Base-by-base conservation (phyloP, 2,797 vertebrate species). In the Ceryle rudis region DNA sequence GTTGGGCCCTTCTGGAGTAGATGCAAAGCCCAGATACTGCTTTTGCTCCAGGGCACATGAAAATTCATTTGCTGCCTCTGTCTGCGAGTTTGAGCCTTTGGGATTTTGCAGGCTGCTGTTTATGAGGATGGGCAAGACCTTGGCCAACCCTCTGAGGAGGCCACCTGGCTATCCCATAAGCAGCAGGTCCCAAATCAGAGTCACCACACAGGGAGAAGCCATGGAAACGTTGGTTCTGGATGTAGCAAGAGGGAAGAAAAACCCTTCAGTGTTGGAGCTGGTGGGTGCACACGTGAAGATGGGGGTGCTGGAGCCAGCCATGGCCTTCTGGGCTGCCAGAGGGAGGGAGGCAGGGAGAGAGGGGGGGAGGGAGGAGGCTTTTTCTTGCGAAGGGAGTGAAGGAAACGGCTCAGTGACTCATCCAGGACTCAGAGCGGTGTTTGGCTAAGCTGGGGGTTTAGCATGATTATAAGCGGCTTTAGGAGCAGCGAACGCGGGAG, bases 361-460 rank as follows among this genome's bases (percentile, higher is more conserved):
- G 58, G 5, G 39, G 14, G 46, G 29, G 16, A 14, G 55, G 23
- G n/a, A 33, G 20, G 57, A 75, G n/a, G 54, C 2, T 57, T 89
- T 49, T 71, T 33, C 78, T 79, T 61, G 49, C 37, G 5, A 49
- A 14, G 14, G 64, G 47, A 64, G n/a, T 5, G 54, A 77, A 61
- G 82, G 64, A 57, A 75, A 60, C 0, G 4, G 86, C 86, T 86
- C 67, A 35, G 71, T 41, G 74, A 86, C 44, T 74, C 70, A 60
- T 6, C 13, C 91, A 54, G 81, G 70, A 85, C 2, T 39, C 86
- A 10, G 93, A 78, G 87, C 13, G 2, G 83, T 6, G 72, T 14
- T 52, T 33, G 91, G 62, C 87, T 96, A 80, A 96, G 95, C 90
- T 22, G 79, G 37, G 65, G 93, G 58, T 77, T 95, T 90, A 95